Percentiles rank a stretch among this genome's conserved stretches.
phyloP scores from a whole-genome alignment of 2,113 vertebrate species.

The Aegotheles bennettii region DNA sequence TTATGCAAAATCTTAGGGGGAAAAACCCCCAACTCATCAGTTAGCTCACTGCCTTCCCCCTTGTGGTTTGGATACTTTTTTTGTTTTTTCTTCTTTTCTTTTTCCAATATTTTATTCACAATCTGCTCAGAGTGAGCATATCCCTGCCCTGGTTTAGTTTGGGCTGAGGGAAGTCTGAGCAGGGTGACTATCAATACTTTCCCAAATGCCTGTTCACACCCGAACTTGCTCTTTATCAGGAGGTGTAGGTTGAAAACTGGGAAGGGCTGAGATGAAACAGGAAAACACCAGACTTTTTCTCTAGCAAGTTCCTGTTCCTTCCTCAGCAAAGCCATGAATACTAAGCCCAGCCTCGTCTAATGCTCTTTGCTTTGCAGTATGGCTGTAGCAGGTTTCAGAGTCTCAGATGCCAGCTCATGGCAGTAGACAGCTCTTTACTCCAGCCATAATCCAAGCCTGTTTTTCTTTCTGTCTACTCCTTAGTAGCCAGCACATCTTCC shows the following conservation, averaged over 20 bases:
- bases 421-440: neutral
- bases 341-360: neutral
- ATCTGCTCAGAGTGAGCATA: neutral
- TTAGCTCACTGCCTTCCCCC: neutral
- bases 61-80: neutral
- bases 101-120: neutral
- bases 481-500: neutral
- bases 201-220: neutral
- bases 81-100: too few species aligned
- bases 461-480: neutral
- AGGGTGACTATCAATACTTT: neutral
- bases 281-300: neutral
- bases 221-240: neutral
- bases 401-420: neutral
- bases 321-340: neutral
- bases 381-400: neutral
- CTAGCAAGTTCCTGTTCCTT: neutral
- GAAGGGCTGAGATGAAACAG: neutral
- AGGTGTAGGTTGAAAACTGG: neutral
- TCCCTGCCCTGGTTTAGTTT: neutral
- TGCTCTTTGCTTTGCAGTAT: neutral
- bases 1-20: neutral
- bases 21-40: neutral
- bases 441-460: neutral
- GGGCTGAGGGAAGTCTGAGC: neutral